phyloP scores from a whole-genome alignment of 2,888 invertebrate species.

The Lasioglossum pauxillum region DNA sequence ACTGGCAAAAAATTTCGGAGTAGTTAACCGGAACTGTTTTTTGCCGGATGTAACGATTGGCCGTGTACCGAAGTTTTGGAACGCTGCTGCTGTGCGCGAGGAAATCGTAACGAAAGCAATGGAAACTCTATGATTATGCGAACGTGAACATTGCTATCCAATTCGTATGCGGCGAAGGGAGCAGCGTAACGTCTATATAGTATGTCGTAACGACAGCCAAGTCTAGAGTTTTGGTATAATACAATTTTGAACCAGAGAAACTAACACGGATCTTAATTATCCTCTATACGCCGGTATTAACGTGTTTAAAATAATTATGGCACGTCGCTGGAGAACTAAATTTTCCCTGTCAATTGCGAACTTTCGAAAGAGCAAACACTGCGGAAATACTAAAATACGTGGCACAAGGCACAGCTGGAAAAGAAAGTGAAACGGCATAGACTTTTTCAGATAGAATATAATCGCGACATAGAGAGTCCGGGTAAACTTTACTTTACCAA shows the following conservation, averaged over 20 bases:
- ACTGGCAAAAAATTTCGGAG: conserved; percentile 19
- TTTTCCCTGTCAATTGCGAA: background rate
- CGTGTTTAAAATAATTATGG: conserved; percentile 25
- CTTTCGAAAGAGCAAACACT: background rate
- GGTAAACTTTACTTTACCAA: too few relatives aligned
- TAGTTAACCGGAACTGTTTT: conserved; percentile 22
- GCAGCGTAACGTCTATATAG: conserved; percentile 46
- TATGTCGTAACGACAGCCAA: conserved; percentile 50
- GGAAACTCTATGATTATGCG: conserved; percentile 58
- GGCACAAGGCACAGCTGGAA: background rate
- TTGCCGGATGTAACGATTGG: conserved; percentile 30
- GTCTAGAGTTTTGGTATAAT: conserved; percentile 49
- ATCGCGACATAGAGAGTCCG: too few relatives aligned
- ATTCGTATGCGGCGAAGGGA: conserved; percentile 64
- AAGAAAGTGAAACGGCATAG: background rate
- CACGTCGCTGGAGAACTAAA: background rate
- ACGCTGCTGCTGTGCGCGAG: conserved; percentile 25
- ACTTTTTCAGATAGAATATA: too few relatives aligned
- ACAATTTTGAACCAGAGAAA: conserved; percentile 47
- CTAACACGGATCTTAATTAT: conserved; percentile 51
- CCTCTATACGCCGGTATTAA: background rate
- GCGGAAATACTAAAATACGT: background rate
- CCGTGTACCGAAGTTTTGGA: conserved; percentile 39
- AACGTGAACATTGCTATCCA: conserved; percentile 50
- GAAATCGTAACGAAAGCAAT: conserved; percentile 60